A percentile compares a stretch with the other conserved stretches of the same genome.
phyloP scores from a whole-genome alignment of 2,113 vertebrate species.

The Centropus unirufus region DNA sequence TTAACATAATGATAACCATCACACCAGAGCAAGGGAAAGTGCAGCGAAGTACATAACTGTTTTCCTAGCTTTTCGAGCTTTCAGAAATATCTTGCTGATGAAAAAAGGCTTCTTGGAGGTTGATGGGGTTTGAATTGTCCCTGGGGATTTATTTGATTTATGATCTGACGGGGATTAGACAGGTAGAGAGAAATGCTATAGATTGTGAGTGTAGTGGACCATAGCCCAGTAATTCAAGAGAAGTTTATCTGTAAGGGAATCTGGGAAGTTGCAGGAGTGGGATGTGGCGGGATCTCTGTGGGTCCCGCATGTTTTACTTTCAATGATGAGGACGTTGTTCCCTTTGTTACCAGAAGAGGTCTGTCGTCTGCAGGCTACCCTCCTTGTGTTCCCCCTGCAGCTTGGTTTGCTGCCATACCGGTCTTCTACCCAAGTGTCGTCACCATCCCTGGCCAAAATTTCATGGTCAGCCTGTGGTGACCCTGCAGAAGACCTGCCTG shows the following conservation, averaged over 20 bases:
- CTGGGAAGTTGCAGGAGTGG: not conserved
- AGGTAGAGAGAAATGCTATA: not conserved
- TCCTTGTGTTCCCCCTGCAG: accelerated
- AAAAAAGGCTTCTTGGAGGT: not conserved
- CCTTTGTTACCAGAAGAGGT: not conserved
- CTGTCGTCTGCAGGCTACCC: not conserved
- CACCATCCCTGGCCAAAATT: not conserved
- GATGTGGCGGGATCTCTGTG: not conserved
- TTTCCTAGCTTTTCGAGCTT: not conserved
- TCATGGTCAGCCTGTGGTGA: not conserved
- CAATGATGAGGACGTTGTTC: accelerated
- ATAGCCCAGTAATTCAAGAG: not conserved
- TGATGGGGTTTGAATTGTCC: not conserved
- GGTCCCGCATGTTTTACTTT: not conserved
- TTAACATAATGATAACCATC: not conserved
- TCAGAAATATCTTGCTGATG: not conserved
- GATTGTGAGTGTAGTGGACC: not conserved
- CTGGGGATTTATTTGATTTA: constrained; percentile 7
- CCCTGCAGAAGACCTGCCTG: not conserved
- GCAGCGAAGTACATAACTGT: not conserved
- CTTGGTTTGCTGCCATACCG: not conserved
- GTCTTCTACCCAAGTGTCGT: accelerated
- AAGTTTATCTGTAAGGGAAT: not conserved
- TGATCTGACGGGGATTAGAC: not conserved
- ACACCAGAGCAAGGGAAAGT: not conserved